phyloP scores from a whole-genome alignment of 1,140 invertebrate genomes.

The Drosophila funebris region DNA sequence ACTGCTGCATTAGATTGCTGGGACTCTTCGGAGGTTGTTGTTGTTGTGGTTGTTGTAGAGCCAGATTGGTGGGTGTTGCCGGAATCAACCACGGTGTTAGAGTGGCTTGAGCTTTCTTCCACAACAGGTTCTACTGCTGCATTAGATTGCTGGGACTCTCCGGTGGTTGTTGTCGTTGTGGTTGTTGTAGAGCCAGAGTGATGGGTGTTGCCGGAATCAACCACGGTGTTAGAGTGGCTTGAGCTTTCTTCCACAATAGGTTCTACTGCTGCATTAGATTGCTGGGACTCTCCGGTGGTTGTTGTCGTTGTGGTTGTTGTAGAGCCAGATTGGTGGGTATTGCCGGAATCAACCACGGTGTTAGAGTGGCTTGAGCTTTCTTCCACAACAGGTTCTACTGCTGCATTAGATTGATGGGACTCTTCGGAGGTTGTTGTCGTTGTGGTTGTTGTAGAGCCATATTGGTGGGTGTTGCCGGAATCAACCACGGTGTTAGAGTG shows the following conservation, averaged over 20 bases:
- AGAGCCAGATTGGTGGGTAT: not conserved
- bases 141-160: not conserved
- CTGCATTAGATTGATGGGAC: not conserved
- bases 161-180: conserved; percentile 3
- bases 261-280: not conserved
- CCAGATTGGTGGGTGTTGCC: not conserved
- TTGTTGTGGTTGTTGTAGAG: not conserved
- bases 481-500: not conserved
- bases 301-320: not conserved
- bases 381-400: not conserved
- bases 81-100: not conserved
- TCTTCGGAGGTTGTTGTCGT: not conserved
- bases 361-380: not conserved
- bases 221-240: not conserved
- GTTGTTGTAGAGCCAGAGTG: conserved; percentile 3
- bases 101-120: not conserved
- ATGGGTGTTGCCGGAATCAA: not conserved
- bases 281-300: not conserved
- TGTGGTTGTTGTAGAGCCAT: not conserved
- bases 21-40: not conserved
- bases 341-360: not conserved
- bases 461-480: not conserved
- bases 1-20: not conserved
- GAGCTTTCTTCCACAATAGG: not conserved
- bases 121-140: not conserved